Evolutionary conservation across 2,113 vertebrate genomes (phyloP).

Genomic region (Rhabdornis inornatus): DNA sequence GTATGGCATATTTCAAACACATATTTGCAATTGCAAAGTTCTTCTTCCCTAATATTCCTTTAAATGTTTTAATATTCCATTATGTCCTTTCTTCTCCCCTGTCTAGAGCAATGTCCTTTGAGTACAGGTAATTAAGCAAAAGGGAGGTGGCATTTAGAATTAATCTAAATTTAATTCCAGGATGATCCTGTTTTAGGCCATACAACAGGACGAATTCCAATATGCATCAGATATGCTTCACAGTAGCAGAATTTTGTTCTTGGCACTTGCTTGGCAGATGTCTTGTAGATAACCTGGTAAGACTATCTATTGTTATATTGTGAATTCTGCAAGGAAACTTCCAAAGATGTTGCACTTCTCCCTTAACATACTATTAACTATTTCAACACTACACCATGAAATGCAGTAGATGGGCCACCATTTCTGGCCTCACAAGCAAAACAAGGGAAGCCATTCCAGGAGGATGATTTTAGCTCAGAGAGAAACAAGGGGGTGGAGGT

Average conservation of each 20-base stretch:
- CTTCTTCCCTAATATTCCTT: not conserved
- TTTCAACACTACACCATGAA: not conserved
- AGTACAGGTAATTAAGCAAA: not conserved
- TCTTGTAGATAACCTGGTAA: not conserved
- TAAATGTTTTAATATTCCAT: not conserved
- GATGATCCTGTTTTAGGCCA: not conserved
- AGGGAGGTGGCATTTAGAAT: not conserved
- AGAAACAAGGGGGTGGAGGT: not conserved
- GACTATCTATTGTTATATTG: not conserved
- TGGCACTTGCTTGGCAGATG: not conserved
- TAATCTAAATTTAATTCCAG: conserved; percentile 6
- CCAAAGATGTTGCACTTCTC: not conserved
- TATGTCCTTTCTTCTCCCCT: not conserved
- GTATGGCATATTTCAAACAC: not conserved
- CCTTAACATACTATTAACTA: not conserved
- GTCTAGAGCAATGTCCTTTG: not conserved
- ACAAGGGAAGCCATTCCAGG: not conserved
- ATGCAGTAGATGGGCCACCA: not conserved
- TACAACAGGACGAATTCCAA: not conserved
- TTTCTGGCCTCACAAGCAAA: not conserved
- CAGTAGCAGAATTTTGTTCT: not conserved
- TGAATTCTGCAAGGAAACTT: not conserved
- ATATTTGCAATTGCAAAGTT: not conserved
- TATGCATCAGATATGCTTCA: not conserved
- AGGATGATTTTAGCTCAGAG: not conserved